Evolutionary conservation across 2,113 vertebrate genomes (phyloP).

Genomic region (Loxodonta africana): DNA sequence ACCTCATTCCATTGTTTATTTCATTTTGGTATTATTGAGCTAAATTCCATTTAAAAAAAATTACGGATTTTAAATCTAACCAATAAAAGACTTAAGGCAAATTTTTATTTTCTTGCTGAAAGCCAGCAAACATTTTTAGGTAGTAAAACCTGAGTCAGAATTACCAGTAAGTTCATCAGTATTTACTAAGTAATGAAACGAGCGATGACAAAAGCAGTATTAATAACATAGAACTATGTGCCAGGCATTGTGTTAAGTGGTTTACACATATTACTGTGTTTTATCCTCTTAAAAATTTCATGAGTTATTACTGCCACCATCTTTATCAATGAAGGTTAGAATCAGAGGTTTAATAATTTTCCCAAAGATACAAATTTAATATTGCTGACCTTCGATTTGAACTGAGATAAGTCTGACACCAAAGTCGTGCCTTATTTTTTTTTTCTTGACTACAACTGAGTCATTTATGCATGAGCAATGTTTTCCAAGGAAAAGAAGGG

Average conservation of each 20-base stretch:
- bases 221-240: background rate
- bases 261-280: background rate
- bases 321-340: slow-evolving; percentile 12
- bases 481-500: background rate
- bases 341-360: slow-evolving; percentile 22
- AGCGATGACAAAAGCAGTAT: background rate
- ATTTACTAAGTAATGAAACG: background rate
- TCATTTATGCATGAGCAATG: background rate
- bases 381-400: background rate
- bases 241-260: background rate
- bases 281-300: background rate
- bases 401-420: background rate
- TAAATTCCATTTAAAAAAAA: slow-evolving; percentile 40
- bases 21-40: slow-evolving; percentile 25
- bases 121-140: background rate
- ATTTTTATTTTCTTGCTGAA: slow-evolving; percentile 12
- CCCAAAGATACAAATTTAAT: slow-evolving; percentile 21
- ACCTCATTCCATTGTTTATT: background rate
- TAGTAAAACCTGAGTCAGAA: slow-evolving; percentile 7
- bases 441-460: slow-evolving; percentile 18
- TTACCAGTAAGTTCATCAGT: background rate
- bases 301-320: background rate
- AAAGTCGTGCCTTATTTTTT: background rate
- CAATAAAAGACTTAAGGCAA: background rate
- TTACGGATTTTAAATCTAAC: background rate